These are phyloP conservation scores for Enteromius trimaculatus DNA, from an alignment of 2,797 vertebrate genomes.

Conservation along the genomic window DNA sequence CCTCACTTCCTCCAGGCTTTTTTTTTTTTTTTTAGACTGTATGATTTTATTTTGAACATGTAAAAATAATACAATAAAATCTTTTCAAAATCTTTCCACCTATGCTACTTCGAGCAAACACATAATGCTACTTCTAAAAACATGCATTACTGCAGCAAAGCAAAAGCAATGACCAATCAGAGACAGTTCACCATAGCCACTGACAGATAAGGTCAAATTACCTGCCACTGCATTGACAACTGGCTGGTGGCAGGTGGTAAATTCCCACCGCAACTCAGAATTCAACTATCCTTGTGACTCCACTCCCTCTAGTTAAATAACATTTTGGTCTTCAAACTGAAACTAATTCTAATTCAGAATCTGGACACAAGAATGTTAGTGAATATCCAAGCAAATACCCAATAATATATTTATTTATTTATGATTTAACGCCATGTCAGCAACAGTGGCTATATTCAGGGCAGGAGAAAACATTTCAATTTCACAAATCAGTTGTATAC, in stretches of 20 bases:
- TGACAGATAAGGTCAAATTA: neutral
- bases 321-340: neutral
- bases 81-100: neutral
- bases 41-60: neutral
- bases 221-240: neutral
- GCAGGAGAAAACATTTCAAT: too few relatives aligned
- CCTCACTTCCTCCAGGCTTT: neutral
- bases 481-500: too few relatives aligned
- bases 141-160: neutral
- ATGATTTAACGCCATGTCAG: too few relatives aligned
- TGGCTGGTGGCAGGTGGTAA: neutral
- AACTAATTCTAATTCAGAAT: neutral
- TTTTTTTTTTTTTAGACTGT: neutral
- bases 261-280: neutral
- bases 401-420: too few relatives aligned
- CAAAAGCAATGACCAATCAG: neutral
- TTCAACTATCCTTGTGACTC: neutral
- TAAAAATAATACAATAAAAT: neutral
- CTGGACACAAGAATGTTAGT: neutral
- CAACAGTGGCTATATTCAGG: too few relatives aligned
- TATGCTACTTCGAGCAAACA: neutral
- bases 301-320: neutral
- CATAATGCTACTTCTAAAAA: neutral
- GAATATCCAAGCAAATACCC: constrained; percentile 2
- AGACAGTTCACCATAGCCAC: neutral